phyloP scores from a whole-genome alignment of 2,888 invertebrate genomes.

The Thecophora atra region DNA sequence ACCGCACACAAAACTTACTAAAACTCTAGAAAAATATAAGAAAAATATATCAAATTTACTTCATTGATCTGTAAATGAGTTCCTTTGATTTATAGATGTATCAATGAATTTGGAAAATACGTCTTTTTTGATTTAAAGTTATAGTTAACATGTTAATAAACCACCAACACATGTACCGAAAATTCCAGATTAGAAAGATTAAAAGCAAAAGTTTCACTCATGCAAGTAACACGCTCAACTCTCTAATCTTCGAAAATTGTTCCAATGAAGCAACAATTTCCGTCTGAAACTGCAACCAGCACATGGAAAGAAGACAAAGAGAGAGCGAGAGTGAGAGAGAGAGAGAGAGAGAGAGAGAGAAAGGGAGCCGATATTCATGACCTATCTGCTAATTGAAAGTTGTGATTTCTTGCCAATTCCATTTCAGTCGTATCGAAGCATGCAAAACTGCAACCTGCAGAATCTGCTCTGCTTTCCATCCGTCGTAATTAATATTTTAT shows the following conservation, averaged over 20 bases:
- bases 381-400: slow-evolving; percentile 29
- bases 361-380: no score
- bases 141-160: no score
- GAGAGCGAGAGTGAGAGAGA: no score
- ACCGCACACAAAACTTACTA: no score
- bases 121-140: no score
- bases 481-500: slow-evolving; percentile 32
- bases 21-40: slow-evolving; percentile 5
- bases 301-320: background rate
- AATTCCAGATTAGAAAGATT: background rate
- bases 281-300: background rate
- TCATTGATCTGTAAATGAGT: background rate
- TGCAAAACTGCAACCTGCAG: slow-evolving; percentile 27
- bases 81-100: no score
- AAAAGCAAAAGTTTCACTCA: slow-evolving; percentile 11
- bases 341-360: no score
- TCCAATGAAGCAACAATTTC: slow-evolving; percentile 34
- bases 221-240: slow-evolving; percentile 9
- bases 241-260: slow-evolving; percentile 41
- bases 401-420: slow-evolving; percentile 9
- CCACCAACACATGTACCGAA: background rate
- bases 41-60: background rate
- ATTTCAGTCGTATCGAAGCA: slow-evolving; percentile 1
- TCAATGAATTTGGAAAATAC: no score
- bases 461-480: background rate